These are phyloP conservation scores for Leptocoma aspasia DNA, from an alignment of 2,113 vertebrate genomes.

Conservation along the genomic window DNA sequence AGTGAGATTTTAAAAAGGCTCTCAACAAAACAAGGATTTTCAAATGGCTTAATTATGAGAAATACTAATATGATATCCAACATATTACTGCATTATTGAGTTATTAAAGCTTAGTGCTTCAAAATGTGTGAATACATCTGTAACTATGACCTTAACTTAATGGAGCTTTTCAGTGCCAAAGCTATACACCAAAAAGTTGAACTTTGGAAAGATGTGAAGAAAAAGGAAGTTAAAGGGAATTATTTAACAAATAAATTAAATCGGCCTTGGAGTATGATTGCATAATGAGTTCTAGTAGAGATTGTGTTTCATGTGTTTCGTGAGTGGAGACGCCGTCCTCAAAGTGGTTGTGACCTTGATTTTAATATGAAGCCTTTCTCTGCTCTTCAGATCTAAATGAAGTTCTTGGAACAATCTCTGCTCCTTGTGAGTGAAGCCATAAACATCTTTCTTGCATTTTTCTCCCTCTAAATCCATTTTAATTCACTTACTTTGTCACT, in stretches of 20 bases:
- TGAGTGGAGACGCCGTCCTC: neutral
- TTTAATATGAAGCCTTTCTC: neutral
- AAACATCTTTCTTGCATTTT: neutral
- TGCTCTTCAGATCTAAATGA: neutral
- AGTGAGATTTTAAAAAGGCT: neutral
- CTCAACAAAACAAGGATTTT: neutral
- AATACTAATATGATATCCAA: neutral
- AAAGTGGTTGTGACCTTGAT: conserved; percentile 32
- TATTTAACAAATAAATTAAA: conserved; percentile 1
- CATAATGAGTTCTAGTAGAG: neutral
- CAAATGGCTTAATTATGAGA: neutral
- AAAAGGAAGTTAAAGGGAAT: neutral
- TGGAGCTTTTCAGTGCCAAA: neutral
- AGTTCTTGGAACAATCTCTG: neutral
- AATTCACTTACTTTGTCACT: neutral
- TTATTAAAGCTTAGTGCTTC: neutral
- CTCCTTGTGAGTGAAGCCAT: neutral
- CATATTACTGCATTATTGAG: neutral
- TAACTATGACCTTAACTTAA: neutral
- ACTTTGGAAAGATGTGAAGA: neutral
- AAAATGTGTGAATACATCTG: neutral
- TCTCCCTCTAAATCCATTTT: neutral
- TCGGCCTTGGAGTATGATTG: neutral
- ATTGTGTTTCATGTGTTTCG: conserved; percentile 32
- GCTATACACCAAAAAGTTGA: neutral